phyloP scores from a whole-genome alignment of 2,888 invertebrate genomes.

The Platynereis dumerilii region DNA sequence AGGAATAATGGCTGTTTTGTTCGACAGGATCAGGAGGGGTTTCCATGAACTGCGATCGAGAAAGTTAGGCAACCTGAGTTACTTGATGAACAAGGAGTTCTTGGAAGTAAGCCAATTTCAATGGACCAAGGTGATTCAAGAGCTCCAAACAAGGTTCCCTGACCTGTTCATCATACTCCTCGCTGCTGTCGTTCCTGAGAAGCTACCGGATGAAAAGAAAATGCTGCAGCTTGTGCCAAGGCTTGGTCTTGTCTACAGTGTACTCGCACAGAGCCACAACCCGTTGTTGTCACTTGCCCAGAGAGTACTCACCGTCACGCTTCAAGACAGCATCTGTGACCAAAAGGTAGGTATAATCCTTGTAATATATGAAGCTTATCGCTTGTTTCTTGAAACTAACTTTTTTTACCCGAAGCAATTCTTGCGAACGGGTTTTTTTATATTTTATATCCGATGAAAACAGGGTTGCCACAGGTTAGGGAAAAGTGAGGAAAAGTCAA shows the following conservation, averaged over 20 bases:
- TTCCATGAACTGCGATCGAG: background rate
- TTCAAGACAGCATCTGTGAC: slow-evolving; percentile 9
- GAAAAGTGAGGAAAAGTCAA: too few species aligned
- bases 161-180: background rate
- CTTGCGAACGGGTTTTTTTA: too few species aligned
- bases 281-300: background rate
- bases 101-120: background rate
- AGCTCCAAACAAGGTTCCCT: background rate
- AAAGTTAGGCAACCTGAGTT: background rate
- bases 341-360: slow-evolving; percentile 14
- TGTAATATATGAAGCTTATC: background rate
- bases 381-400: background rate
- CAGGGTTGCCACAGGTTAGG: too few species aligned
- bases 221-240: background rate
- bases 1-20: too few species aligned
- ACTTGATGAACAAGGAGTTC: slow-evolving; percentile 7
- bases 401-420: too few species aligned
- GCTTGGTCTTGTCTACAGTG: background rate
- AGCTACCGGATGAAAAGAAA: too few species aligned
- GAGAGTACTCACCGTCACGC: background rate
- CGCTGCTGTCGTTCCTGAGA: background rate
- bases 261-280: background rate
- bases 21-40: background rate
- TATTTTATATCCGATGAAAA: too few species aligned
- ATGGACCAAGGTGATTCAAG: background rate